phyloP scores from a whole-genome alignment of 1,140 invertebrate genomes.

The Coenobita brevimanus region DNA sequence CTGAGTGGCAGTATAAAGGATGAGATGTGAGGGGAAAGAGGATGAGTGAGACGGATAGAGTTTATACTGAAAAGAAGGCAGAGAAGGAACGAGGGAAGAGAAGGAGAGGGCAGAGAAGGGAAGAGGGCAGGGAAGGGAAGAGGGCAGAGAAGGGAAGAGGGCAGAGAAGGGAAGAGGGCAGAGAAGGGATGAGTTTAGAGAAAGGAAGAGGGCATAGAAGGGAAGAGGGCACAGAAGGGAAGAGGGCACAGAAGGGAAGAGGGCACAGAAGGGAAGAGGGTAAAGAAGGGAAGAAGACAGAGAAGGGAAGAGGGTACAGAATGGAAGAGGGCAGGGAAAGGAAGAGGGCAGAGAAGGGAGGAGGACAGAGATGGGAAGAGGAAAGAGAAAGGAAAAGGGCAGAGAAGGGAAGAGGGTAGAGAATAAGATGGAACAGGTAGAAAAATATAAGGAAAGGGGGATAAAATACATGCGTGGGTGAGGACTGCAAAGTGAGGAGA shows the following conservation, averaged over 20 bases:
- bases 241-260: background rate
- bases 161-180: background rate
- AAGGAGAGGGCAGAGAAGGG: background rate
- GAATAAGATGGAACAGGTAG: background rate
- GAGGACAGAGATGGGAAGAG: constrained; percentile 11
- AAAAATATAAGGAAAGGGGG: background rate
- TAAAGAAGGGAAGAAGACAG: background rate
- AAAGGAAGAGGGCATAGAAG: background rate
- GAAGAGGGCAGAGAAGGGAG: background rate
- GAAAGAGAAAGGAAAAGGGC: background rate
- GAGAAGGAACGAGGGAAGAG: background rate
- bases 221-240: background rate
- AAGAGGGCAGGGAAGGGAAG: background rate
- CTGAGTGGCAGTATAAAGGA: background rate
- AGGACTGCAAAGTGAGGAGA: background rate
- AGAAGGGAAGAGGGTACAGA: background rate
- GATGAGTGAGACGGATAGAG: background rate
- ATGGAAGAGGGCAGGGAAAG: background rate
- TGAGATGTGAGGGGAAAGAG: background rate
- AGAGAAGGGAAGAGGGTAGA: background rate
- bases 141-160: background rate
- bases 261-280: background rate
- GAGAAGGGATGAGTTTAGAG: background rate
- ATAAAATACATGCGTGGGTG: background rate
- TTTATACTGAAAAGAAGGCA: background rate